A percentile compares a stretch with the other conserved stretches of the same genome.
These are phyloP conservation scores for Chiloscyllium plagiosum DNA, from an alignment of 2,113 vertebrate genomes.

Conservation along the genomic window DNA sequence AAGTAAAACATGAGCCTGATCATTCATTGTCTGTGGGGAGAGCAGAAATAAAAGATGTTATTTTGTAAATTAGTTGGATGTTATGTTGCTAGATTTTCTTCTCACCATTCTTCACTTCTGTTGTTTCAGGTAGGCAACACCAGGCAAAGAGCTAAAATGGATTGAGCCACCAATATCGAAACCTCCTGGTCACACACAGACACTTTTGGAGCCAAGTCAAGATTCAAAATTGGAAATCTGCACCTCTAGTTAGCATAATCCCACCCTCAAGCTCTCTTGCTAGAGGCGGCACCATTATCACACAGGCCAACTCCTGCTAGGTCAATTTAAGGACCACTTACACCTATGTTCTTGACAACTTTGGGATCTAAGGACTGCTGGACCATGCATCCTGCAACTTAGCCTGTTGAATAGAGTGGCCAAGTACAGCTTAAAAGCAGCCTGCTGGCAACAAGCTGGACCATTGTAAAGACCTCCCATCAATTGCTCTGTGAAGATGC, in stretches of 20 bases:
- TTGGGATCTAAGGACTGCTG: too few species aligned
- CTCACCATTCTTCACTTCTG: not conserved
- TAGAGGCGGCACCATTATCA: not conserved
- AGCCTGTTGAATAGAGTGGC: too few species aligned
- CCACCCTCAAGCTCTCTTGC: not conserved
- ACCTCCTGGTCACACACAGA: too few species aligned
- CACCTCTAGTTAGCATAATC: not conserved
- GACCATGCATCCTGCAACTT: too few species aligned
- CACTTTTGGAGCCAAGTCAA: not conserved
- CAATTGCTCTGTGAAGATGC: not conserved
- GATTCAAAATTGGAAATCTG: not conserved
- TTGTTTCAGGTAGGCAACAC: not conserved
- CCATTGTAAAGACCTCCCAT: not conserved
- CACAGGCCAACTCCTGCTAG: not conserved
- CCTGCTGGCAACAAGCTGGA: too few species aligned
- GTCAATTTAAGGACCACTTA: not conserved
- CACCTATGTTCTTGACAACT: not conserved
- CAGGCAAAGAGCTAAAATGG: not conserved
- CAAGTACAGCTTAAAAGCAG: too few species aligned
- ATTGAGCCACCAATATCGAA: not conserved
- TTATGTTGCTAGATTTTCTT: not conserved
- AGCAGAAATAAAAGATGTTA: not conserved
- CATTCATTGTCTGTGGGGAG: conserved; percentile 42
- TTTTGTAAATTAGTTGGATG: not conserved
- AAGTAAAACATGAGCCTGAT: conserved; percentile 50